phyloP scores from a whole-genome alignment of 2,113 vertebrate genomes.

The Furnarius figulus region DNA sequence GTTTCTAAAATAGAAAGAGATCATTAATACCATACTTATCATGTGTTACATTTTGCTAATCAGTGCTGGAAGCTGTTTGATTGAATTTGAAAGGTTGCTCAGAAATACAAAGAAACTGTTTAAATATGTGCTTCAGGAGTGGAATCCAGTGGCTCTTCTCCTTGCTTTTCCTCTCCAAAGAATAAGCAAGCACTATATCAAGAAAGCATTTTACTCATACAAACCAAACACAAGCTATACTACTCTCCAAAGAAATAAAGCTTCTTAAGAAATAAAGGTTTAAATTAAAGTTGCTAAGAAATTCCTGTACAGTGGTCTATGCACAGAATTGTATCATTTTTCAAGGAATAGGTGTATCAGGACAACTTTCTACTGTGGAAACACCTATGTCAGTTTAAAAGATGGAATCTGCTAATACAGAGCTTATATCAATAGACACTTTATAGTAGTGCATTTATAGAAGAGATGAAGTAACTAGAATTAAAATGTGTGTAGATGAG shows the following conservation, averaged over 20 bases:
- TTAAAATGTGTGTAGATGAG: not conserved
- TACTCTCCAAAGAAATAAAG: not conserved
- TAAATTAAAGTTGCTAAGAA: not conserved
- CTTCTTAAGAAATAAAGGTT: not conserved
- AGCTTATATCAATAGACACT: not conserved
- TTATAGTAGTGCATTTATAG: not conserved
- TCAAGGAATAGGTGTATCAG: not conserved
- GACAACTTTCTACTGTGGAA: not conserved
- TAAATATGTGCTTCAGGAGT: not conserved
- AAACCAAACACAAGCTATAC: not conserved
- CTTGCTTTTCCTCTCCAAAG: not conserved
- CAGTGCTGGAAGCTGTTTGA: not conserved
- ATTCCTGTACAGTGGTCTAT: not conserved
- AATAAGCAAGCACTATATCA: not conserved
- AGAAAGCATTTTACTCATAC: not conserved
- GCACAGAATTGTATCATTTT: not conserved
- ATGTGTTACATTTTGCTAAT: not conserved
- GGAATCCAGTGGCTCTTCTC: not conserved
- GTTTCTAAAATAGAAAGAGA: conserved; percentile 83
- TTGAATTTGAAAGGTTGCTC: not conserved
- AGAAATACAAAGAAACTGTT: not conserved
- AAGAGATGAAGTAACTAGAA: not conserved
- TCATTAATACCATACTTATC: not conserved
- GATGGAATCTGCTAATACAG: not conserved
- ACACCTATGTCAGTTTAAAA: not conserved